phyloP scores from a whole-genome alignment of 2,113 vertebrate genomes.

The Cephalopterus ornatus region DNA sequence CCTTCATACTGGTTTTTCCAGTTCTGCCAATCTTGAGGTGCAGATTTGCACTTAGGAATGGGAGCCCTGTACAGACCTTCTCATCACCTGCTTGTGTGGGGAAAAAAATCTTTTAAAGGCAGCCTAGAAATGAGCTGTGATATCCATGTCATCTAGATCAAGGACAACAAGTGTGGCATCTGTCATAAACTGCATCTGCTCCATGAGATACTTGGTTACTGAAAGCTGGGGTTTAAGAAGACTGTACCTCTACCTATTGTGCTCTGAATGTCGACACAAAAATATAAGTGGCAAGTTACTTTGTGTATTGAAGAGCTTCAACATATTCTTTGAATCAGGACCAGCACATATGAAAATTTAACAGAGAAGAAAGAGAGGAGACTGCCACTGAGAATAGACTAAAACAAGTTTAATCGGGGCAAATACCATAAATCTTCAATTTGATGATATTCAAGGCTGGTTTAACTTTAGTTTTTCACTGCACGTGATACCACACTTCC shows the following conservation, averaged over 20 bases:
- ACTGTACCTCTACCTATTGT: not conserved
- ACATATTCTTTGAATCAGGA: not conserved
- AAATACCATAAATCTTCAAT: not conserved
- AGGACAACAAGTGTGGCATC: not conserved
- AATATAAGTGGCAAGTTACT: not conserved
- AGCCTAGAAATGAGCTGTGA: not conserved
- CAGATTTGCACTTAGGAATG: not conserved
- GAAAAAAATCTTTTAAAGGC: not conserved
- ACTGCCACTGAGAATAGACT: not conserved
- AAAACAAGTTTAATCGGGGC: not conserved
- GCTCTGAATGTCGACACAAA: not conserved
- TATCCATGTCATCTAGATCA: not conserved
- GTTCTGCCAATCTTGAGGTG: not conserved
- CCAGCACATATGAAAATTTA: not conserved
- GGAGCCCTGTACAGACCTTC: fast-evolving
- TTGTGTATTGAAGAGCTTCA: not conserved
- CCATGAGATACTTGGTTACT: not conserved
- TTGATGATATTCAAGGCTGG: not conserved
- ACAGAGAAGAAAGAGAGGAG: not conserved
- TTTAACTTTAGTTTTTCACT: not conserved
- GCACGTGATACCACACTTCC: fast-evolving
- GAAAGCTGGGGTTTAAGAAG: not conserved
- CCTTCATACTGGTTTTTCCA: not conserved
- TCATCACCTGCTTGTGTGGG: not conserved
- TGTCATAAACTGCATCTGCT: not conserved